phyloP scores from a whole-genome alignment of 64 coral and sea anemone genomes.

The Actinia equina region DNA sequence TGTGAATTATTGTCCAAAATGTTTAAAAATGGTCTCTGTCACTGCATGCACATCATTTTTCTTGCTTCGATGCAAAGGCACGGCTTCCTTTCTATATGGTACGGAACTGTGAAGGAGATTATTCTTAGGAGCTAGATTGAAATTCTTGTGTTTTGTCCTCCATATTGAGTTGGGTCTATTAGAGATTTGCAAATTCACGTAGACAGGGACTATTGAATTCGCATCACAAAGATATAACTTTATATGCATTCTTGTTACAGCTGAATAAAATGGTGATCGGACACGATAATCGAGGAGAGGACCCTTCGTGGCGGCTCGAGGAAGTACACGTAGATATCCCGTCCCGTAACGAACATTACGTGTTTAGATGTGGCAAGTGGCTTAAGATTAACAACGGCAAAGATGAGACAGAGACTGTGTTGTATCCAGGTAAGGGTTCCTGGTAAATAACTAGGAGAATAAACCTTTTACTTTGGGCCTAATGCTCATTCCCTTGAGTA shows the following conservation, averaged over 20 bases:
- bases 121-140: neutral
- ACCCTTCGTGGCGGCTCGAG: constrained; percentile 76
- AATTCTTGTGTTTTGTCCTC: neutral
- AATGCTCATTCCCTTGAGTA: too few species aligned
- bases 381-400: constrained; percentile 44
- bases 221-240: neutral
- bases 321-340: constrained; percentile 85
- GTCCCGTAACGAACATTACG: constrained; percentile 70
- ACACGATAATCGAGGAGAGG: constrained; percentile 73
- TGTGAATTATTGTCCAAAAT: too few species aligned
- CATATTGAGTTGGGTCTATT: too few species aligned
- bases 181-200: too few species aligned
- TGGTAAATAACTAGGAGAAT: neutral
- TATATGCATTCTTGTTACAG: constrained; percentile 11
- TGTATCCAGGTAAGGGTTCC: constrained; percentile 58
- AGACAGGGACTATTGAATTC: too few species aligned
- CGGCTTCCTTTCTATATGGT: too few species aligned
- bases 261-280: constrained; percentile 78
- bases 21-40: neutral
- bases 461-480: too few species aligned
- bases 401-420: constrained; percentile 61
- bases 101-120: too few species aligned
- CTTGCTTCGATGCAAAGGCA: too few species aligned
- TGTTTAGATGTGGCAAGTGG: constrained; percentile 74
- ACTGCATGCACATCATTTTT: too few species aligned